These are phyloP conservation scores for Drosophila niveifrons DNA, from an alignment of 2,888 invertebrate genomes.

Conservation along the genomic window DNA sequence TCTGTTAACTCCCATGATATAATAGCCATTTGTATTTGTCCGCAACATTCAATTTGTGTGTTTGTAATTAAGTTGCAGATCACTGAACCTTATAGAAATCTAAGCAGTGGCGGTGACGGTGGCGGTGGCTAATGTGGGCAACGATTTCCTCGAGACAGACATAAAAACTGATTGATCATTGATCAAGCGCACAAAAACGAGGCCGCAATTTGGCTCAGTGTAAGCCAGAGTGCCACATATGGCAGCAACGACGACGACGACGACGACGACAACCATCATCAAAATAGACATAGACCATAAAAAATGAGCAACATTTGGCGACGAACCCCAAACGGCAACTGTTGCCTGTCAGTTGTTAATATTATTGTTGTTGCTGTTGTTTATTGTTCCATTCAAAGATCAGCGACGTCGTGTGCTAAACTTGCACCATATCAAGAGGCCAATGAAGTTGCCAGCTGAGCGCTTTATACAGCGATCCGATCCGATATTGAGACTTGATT, in stretches of 20 bases:
- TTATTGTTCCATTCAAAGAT: slow-evolving; percentile 50
- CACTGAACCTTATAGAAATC: slow-evolving; percentile 26
- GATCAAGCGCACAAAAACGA: slow-evolving; percentile 14
- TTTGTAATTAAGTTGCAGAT: slow-evolving; percentile 21
- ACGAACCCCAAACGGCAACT: slow-evolving; percentile 41
- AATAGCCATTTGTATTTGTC: background rate
- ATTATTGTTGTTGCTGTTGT: slow-evolving; percentile 11
- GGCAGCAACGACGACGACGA: too few species aligned
- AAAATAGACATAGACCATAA: slow-evolving; percentile 28
- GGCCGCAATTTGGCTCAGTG: slow-evolving; percentile 35
- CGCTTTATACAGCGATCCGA: background rate
- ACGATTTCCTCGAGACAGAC: slow-evolving; percentile 20
- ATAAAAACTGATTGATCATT: slow-evolving; percentile 25
- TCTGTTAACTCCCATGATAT: slow-evolving; percentile 6
- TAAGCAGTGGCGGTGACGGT: background rate
- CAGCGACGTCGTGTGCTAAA: slow-evolving; percentile 46
- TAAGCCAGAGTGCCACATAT: slow-evolving; percentile 36
- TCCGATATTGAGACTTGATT: slow-evolving; percentile 53
- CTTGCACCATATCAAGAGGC: slow-evolving; percentile 53
- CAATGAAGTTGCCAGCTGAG: slow-evolving; percentile 14
- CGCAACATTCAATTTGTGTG: background rate
- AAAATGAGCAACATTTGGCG: slow-evolving; percentile 34
- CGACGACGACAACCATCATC: slow-evolving; percentile 14
- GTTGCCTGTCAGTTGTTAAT: slow-evolving; percentile 31
- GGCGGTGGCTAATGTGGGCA: slow-evolving; percentile 7